These are phyloP conservation scores for Macquaria ambigua DNA, from an alignment of 2,113 vertebrate genomes.

Conservation along the genomic window DNA sequence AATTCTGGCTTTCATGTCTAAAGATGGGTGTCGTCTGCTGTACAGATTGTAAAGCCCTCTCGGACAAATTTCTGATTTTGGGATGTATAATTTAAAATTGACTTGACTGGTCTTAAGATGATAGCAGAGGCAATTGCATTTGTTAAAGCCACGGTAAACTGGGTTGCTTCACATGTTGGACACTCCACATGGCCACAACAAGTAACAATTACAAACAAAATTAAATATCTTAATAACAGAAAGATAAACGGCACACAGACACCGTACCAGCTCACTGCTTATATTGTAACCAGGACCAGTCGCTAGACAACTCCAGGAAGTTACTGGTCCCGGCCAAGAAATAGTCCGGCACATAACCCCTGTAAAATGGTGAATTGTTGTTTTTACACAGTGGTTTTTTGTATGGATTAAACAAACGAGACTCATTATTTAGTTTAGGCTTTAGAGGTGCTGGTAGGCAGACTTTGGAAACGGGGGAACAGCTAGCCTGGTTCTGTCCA, in stretches of 20 bases:
- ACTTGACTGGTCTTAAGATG: background rate
- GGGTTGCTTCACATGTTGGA: background rate
- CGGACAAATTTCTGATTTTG: background rate
- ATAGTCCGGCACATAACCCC: background rate
- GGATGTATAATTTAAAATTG: background rate
- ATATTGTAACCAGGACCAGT: background rate
- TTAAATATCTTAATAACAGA: background rate
- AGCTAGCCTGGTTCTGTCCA: no score
- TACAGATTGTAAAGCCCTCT: background rate
- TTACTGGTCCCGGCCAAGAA: background rate
- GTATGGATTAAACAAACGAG: background rate
- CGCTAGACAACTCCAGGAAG: background rate
- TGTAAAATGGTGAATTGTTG: background rate
- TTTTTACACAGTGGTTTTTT: background rate
- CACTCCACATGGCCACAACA: background rate
- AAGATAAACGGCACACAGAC: background rate
- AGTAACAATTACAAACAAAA: background rate
- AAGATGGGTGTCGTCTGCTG: background rate
- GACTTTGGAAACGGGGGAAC: no score
- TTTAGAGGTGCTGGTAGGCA: background rate
- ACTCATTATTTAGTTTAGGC: background rate
- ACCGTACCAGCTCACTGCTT: background rate
- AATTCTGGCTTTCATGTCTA: background rate
- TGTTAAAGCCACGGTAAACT: background rate
- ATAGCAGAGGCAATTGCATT: background rate